A percentile compares a stretch with the other conserved stretches of the same genome.
These are phyloP conservation scores for Mormyrops boulengeri DNA, from an alignment of 2,797 vertebrate species.

Conservation along the genomic window DNA sequence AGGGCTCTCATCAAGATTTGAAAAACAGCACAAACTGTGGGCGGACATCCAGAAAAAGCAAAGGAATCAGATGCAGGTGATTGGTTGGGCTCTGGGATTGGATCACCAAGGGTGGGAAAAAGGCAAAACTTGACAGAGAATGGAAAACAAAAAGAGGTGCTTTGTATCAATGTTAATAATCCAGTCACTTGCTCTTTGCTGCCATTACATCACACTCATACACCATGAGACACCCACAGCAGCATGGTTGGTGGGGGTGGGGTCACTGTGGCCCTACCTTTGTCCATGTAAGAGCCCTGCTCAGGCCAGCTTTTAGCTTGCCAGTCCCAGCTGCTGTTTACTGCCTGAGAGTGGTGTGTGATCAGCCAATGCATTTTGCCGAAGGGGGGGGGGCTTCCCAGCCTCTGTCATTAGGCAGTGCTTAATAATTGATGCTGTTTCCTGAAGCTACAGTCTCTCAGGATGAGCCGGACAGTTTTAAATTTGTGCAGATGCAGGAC, in stretches of 20 bases:
- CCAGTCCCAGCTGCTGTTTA: background rate
- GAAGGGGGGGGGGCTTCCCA: background rate
- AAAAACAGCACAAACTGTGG: background rate
- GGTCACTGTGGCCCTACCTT: background rate
- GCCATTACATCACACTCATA: background rate
- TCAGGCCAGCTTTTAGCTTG: background rate
- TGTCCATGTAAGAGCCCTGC: background rate
- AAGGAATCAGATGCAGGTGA: background rate
- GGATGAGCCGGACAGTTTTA: background rate
- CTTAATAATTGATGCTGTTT: slow-evolving; percentile 12
- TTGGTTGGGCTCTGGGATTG: background rate
- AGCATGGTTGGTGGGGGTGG: background rate
- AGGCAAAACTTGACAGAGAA: background rate
- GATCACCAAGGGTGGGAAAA: background rate
- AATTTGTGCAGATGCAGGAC: background rate
- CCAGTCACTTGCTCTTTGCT: background rate
- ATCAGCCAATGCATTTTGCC: background rate
- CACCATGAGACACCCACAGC: background rate
- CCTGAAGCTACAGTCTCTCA: background rate
- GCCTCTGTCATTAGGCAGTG: background rate
- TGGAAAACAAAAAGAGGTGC: background rate
- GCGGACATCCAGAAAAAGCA: background rate
- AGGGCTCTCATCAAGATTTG: background rate
- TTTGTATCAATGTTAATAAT: background rate
- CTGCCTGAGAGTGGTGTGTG: background rate